Conservation (phyloP, 2,797 vertebrate genomes). For the Orientallactaga sibirica region DNA sequence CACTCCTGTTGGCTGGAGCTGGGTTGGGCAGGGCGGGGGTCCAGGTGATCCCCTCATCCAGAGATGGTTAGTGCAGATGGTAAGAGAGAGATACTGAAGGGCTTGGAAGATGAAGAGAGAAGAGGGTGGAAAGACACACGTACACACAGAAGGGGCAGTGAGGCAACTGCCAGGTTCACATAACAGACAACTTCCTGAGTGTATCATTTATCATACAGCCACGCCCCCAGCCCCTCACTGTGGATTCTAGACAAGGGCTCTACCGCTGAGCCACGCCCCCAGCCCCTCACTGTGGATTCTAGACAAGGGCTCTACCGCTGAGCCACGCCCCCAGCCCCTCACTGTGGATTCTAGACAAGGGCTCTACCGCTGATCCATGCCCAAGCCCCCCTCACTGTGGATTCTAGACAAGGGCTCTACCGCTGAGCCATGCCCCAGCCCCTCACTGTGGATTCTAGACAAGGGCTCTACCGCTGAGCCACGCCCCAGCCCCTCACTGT, state of each 20-base stretch:
- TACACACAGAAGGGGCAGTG: not conserved
- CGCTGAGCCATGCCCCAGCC: no score
- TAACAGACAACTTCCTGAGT: not conserved
- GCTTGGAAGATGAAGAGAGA: constrained; percentile 17
- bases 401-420: no score
- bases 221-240: not conserved
- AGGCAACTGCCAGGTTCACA: not conserved
- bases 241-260: not conserved
- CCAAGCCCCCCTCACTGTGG: not conserved
- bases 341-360: not conserved
- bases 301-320: not conserved
- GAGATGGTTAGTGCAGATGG: constrained; percentile 56
- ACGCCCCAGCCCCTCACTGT: no score
- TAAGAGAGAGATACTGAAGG: constrained; percentile 52
- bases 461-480: no score
- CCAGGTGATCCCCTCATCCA: not conserved
- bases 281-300: not conserved
- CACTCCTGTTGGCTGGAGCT: not conserved
- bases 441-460: no score
- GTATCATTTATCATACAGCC: not conserved
- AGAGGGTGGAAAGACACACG: not conserved
- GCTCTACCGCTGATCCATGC: not conserved
- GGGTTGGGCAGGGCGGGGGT: not conserved
- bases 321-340: not conserved
- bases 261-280: not conserved